Evolutionary conservation across 2,797 vertebrate genomes (phyloP).

Genomic region (Mycteria americana): DNA sequence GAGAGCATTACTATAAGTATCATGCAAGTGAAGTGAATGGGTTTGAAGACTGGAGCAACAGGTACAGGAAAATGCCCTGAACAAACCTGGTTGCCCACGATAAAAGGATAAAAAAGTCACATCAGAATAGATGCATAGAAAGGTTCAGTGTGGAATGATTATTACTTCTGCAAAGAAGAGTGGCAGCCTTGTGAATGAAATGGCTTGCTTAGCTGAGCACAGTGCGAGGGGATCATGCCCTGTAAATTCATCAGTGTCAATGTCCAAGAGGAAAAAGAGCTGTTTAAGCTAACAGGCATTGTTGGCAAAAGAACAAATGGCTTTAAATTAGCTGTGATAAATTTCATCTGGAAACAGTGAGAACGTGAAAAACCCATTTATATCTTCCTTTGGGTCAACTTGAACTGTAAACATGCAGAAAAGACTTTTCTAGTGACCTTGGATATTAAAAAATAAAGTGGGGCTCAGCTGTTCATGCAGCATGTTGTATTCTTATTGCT

Average conservation of each 20-base stretch:
- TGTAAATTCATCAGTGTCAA: neutral
- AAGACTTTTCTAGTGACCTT: neutral
- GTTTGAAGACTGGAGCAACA: neutral
- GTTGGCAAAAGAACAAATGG: neutral
- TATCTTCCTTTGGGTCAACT: neutral
- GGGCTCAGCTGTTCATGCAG: neutral
- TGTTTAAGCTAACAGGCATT: neutral
- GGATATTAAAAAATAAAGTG: neutral
- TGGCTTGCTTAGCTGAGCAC: neutral
- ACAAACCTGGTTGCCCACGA: neutral
- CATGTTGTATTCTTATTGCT: neutral
- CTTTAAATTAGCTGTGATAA: neutral
- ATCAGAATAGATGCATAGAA: neutral
- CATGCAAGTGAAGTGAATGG: neutral
- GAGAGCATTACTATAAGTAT: neutral
- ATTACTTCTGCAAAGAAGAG: neutral
- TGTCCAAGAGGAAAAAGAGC: neutral
- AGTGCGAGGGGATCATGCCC: accelerated
- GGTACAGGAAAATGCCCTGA: neutral
- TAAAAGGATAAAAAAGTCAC: neutral
- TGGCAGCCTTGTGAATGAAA: neutral
- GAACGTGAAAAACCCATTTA: neutral
- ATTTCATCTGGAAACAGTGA: neutral
- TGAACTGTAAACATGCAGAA: neutral
- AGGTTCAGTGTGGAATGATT: neutral